These are phyloP conservation scores for Cepaea hortensis DNA, from an alignment of 2,888 invertebrate species.

Conservation along the genomic window DNA sequence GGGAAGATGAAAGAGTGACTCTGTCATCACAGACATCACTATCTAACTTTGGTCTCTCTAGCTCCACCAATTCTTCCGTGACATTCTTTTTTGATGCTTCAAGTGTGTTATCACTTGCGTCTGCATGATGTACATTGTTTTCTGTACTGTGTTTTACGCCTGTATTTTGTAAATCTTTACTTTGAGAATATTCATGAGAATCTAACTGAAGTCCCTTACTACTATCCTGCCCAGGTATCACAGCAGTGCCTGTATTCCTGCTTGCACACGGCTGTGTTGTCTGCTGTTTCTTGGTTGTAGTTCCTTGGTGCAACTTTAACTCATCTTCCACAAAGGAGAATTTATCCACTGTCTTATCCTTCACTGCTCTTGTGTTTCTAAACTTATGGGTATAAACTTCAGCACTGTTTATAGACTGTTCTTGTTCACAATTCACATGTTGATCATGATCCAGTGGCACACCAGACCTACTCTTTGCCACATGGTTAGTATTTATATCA, in stretches of 20 bases:
- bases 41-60: neutral
- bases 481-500: neutral
- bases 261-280: neutral
- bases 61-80: neutral
- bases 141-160: neutral
- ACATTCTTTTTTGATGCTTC: neutral
- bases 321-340: constrained; percentile 22
- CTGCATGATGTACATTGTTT: neutral
- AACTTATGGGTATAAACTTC: neutral
- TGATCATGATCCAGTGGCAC: neutral
- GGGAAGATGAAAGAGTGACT: constrained; percentile 6
- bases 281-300: neutral
- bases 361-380: neutral
- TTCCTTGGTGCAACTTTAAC: neutral
- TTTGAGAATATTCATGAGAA: neutral
- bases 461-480: neutral
- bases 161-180: neutral
- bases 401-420: neutral
- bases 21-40: constrained; percentile 5
- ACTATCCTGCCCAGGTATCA: too few species aligned
- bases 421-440: neutral
- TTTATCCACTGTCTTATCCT: neutral
- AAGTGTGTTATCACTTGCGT: neutral
- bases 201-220: neutral
- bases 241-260: neutral